Base-by-base conservation (phyloP, 2,797 vertebrate genomes). In the Enteromius radiatus region DNA sequence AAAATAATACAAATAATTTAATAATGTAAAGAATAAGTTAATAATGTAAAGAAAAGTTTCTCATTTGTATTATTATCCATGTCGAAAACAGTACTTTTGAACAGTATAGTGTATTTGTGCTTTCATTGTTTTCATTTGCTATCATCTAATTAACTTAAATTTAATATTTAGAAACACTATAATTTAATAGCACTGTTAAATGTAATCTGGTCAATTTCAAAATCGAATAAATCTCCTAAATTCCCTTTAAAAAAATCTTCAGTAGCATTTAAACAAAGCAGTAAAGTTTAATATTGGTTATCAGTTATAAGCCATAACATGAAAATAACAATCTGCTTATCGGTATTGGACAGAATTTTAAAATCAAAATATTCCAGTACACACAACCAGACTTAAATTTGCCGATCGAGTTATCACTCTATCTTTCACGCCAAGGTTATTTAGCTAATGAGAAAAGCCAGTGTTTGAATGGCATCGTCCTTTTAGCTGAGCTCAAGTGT, bases 401-500 rank as follows among this genome's bases (percentile, higher is more conserved):
- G 67, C 21, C 52, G 65, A 84, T 83, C 28, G 31, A 61, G 81
- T 61, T 71, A 81, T 84, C 69, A 81, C 33, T 74, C 69, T 17
- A 8, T 56, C 23, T 26, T 49, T 49, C 38, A 38, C n/a, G 26
- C 65, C 80, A 21, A 85, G 83, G 80, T 83, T 84, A 78, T 71
- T 87, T 83, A 79, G 86, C 83, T 81, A 85, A 87, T 88, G 81
- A 84, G 78, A 78, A 84, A 84, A 87, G 89, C 88, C 28, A 88
- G 88, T 86, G 87, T 90, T 14, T 90, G 88, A 93, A 90, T 89
- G 92, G 91, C 91, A 89, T 78, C 77, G 88, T 86, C 85, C 87
- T 91, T 92, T 93, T 89, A 92, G 90, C 78, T 47, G 3, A 83
- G 76, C 86, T 91, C 88, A 88, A 92, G 91, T 89, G 89, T 91